Percentiles rank a stretch among this genome's conserved stretches.
These are phyloP conservation scores for Sesamia nonagrioides DNA, from an alignment of 1,140 invertebrate genomes.

Conservation along the genomic window DNA sequence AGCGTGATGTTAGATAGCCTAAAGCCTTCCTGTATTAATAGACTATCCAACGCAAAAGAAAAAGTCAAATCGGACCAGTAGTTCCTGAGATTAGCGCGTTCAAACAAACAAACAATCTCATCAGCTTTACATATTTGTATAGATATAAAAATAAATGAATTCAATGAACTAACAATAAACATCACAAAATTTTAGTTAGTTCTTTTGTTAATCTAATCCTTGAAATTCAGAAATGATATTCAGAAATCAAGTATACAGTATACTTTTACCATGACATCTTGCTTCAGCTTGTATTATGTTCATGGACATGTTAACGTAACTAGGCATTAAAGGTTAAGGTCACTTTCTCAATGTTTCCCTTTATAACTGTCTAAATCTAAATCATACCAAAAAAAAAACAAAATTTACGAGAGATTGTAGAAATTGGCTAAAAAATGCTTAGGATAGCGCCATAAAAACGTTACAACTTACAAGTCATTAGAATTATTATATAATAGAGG, in stretches of 20 bases:
- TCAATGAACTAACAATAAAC: not conserved
- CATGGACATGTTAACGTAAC: not conserved
- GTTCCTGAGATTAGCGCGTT: too few relatives aligned
- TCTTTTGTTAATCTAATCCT: not conserved
- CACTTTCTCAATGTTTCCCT: slow-evolving; percentile 1
- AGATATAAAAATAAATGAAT: too few relatives aligned
- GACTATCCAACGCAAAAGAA: too few relatives aligned
- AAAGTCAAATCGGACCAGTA: too few relatives aligned
- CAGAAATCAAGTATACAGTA: not conserved
- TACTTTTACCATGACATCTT: slow-evolving; percentile 9
- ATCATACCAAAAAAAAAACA: not conserved
- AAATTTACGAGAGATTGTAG: not conserved
- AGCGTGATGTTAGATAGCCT: too few relatives aligned
- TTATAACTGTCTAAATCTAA: not conserved
- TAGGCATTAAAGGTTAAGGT: not conserved
- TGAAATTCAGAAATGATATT: not conserved
- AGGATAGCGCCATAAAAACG: not conserved
- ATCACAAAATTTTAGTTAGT: not conserved
- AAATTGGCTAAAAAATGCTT: too few relatives aligned
- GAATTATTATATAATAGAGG: not conserved
- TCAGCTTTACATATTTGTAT: too few relatives aligned
- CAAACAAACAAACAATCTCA: too few relatives aligned
- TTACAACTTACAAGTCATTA: not conserved
- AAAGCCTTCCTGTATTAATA: too few relatives aligned
- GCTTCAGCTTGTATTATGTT: slow-evolving; percentile 4